phyloP scores from a whole-genome alignment of 2,113 vertebrate genomes.

The Calidris pugnax region DNA sequence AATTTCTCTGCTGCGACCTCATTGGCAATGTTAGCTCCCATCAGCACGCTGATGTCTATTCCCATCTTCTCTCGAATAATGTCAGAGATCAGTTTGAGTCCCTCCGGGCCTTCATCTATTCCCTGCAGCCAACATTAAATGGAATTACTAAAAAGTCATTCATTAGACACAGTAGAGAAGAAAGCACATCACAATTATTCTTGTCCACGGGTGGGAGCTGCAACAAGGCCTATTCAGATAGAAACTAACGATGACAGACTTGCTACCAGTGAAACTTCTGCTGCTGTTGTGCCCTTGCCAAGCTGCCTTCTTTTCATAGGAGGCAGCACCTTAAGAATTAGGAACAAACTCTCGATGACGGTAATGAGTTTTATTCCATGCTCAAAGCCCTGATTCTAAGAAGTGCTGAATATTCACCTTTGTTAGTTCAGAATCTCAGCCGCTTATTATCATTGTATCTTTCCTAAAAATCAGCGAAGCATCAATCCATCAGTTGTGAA shows the following conservation, averaged over 20 bases:
- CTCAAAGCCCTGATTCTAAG: neutral
- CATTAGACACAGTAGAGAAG: neutral
- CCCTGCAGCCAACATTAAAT: slow-evolving; percentile 76
- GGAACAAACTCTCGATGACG: neutral
- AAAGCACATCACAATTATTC: neutral
- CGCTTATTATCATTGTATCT: neutral
- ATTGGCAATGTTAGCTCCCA: slow-evolving; percentile 94
- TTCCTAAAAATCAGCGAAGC: neutral
- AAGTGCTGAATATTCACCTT: neutral
- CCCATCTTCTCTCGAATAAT: slow-evolving; percentile 93
- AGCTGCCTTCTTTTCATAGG: neutral
- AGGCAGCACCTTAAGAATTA: neutral
- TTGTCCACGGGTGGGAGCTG: neutral
- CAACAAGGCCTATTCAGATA: neutral
- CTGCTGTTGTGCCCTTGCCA: neutral
- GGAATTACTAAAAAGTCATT: neutral
- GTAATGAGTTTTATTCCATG: neutral
- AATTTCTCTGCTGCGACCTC: slow-evolving; percentile 93
- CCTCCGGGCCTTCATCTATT: slow-evolving; percentile 88
- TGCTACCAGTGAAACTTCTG: neutral
- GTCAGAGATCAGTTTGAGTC: slow-evolving; percentile 90
- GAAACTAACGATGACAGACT: neutral
- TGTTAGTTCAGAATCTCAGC: neutral
- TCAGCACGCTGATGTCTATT: slow-evolving; percentile 91
- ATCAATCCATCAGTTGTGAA: neutral